Conservation (phyloP, 2,113 vertebrate genomes). For the Microcebus lehilahytsara region DNA sequence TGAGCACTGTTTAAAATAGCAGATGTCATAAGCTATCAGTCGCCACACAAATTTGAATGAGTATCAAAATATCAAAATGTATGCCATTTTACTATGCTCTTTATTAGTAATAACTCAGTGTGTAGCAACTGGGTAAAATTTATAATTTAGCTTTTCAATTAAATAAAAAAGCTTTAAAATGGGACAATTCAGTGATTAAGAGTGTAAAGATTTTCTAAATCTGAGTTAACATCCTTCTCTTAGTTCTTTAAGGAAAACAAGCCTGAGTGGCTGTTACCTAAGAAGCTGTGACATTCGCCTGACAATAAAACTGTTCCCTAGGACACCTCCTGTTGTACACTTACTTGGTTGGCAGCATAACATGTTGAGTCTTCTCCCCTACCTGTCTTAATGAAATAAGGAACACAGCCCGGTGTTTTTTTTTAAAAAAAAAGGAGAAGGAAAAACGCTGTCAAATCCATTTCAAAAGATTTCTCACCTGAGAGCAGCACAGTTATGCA, state of each 20-base stretch:
- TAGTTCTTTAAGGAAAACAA: slow-evolving; percentile 63
- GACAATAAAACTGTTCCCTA: slow-evolving; percentile 73
- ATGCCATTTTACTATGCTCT: background rate
- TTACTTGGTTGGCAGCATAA: slow-evolving; percentile 74
- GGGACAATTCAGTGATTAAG: background rate
- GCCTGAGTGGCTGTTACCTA: slow-evolving; percentile 60
- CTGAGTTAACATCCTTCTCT: slow-evolving; percentile 71
- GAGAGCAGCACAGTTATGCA: background rate
- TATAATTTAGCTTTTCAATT: slow-evolving; percentile 7
- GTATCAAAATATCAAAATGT: slow-evolving; percentile 61
- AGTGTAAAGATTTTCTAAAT: slow-evolving; percentile 63
- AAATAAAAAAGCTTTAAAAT: slow-evolving; percentile 36
- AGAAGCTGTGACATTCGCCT: slow-evolving; percentile 57
- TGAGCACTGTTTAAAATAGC: slow-evolving; percentile 4
- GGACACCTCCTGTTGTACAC: slow-evolving; percentile 44
- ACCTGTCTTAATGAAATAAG: slow-evolving; percentile 41
- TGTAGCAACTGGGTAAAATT: background rate
- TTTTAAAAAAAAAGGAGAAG: background rate
- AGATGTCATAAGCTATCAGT: slow-evolving; percentile 65
- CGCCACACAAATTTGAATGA: slow-evolving; percentile 9
- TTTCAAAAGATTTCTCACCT: slow-evolving; percentile 11
- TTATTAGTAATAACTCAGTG: slow-evolving; percentile 32
- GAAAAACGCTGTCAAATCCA: background rate
- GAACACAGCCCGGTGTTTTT: background rate
- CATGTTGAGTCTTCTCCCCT: slow-evolving; percentile 57